A percentile compares a stretch with the other conserved stretches of the same genome.
These are phyloP conservation scores for Morpho deidamia DNA, from an alignment of 2,888 invertebrate species.

Conservation along the genomic window DNA sequence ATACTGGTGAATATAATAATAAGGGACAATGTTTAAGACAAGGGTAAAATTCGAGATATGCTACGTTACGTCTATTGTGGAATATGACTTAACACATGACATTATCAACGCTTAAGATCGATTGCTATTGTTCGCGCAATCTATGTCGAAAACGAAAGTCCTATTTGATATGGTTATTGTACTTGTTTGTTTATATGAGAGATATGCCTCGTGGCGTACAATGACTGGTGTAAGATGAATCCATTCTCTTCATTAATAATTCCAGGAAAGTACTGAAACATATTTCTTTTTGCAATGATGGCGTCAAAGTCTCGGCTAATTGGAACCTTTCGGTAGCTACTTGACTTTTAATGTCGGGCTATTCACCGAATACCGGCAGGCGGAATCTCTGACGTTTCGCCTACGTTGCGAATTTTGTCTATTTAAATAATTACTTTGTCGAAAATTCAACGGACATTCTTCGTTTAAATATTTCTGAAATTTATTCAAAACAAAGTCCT, in stretches of 20 bases:
- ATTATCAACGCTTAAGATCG: constrained; percentile 66
- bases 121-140: constrained; percentile 53
- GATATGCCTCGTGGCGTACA: neutral
- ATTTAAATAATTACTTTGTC: constrained; percentile 25
- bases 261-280: constrained; percentile 51
- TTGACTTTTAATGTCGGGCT: constrained; percentile 58
- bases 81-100: constrained; percentile 46
- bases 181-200: constrained; percentile 54
- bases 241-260: constrained; percentile 49
- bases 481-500: constrained; percentile 26
- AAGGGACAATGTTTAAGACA: constrained; percentile 34
- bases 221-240: constrained; percentile 9
- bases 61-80: constrained; percentile 54
- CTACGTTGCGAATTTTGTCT: constrained; percentile 37
- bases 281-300: constrained; percentile 69
- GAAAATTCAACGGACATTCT: constrained; percentile 38
- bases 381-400: constrained; percentile 27
- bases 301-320: constrained; percentile 69
- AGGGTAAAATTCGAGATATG: constrained; percentile 53
- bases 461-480: constrained; percentile 41
- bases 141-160: constrained; percentile 36
- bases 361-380: constrained; percentile 34
- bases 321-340: constrained; percentile 66
- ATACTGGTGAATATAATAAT: constrained; percentile 75
- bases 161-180: constrained; percentile 10